Base-by-base conservation (phyloP, 2,888 invertebrate species). In the Thyatira batis region DNA sequence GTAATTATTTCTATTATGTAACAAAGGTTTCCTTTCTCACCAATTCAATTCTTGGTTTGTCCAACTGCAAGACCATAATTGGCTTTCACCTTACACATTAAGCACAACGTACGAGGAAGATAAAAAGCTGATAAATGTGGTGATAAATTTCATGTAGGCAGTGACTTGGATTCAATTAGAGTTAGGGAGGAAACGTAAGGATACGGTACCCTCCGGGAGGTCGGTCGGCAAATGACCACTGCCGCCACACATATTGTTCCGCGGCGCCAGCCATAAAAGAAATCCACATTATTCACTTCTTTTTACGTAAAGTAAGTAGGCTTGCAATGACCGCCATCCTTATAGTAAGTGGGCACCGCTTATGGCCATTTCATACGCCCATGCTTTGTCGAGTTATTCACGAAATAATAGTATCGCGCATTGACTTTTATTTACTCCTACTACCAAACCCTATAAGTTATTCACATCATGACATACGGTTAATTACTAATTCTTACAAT, bases 81-180 rank as follows among this genome's bases (percentile, higher is more conserved):
- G 63, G 61, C 67, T 65, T 69, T 71, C 65, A 71, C 67, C 64
- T 70, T 65, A 70, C 66, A 63, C 65, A 69, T 73, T 76, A 73
- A 65, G 67, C 70, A 68, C 62, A 63, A 66, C 65, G 69, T 73
- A 66, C 65, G 61, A 57, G 65, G 61, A 64, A 75, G 76, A 76
- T 77, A 76, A 78, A 77, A 78, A 71, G 69, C 76, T 73, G 78
- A 75, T 78, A 77, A 78, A 79, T 78, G 74, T 63, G 74, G 79
- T 71, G 73, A 78, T 78, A 76, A 76, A 78, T 78, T 79, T 76
- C 67, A 70, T 67, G 76, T 73, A 75, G 69, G 75, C 69, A 71
- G 70, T 67, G 73, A 76, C 72, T 75, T 73, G 70, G 73, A 80
- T 79, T 79, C 78, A 79, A 78, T 79, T 79, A 77, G 76, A 72